These are phyloP conservation scores for Hirundichthys speculiger DNA, from an alignment of 2,113 vertebrate genomes.

Conservation along the genomic window DNA sequence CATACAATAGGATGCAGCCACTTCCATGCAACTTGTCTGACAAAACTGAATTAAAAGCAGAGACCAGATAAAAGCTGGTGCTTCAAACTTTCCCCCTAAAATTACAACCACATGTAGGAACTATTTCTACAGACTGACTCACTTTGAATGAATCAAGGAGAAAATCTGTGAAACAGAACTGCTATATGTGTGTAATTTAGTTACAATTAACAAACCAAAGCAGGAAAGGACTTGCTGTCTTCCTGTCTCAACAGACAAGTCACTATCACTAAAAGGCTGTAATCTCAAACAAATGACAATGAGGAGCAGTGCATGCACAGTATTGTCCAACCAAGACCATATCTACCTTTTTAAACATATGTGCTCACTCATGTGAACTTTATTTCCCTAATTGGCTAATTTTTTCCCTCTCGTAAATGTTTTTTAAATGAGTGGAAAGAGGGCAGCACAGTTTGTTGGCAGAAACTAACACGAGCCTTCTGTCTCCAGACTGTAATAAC, in stretches of 20 bases:
- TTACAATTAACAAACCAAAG: background rate
- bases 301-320: background rate
- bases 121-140: constrained; percentile 57
- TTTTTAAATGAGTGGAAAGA: constrained; percentile 17
- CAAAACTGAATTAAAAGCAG: constrained; percentile 25
- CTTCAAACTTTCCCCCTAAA: constrained; percentile 29
- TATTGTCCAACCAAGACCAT: constrained; percentile 23
- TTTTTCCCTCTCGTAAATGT: background rate
- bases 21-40: constrained; percentile 25
- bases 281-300: constrained; percentile 16
- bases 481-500: constrained; percentile 35
- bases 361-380: background rate
- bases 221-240: background rate
- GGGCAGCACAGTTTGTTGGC: constrained; percentile 10
- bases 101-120: constrained; percentile 66
- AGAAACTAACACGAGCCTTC: constrained; percentile 2
- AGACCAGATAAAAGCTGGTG: constrained; percentile 27
- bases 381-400: background rate
- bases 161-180: constrained; percentile 7
- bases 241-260: constrained; percentile 18
- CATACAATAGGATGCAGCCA: constrained; percentile 33
- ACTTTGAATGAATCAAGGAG: constrained; percentile 17
- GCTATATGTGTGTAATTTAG: constrained; percentile 1
- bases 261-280: too few relatives aligned
- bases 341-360: too few relatives aligned